Conservation (phyloP, 1,140 invertebrate species). For the Pomacea maculata region DNA sequence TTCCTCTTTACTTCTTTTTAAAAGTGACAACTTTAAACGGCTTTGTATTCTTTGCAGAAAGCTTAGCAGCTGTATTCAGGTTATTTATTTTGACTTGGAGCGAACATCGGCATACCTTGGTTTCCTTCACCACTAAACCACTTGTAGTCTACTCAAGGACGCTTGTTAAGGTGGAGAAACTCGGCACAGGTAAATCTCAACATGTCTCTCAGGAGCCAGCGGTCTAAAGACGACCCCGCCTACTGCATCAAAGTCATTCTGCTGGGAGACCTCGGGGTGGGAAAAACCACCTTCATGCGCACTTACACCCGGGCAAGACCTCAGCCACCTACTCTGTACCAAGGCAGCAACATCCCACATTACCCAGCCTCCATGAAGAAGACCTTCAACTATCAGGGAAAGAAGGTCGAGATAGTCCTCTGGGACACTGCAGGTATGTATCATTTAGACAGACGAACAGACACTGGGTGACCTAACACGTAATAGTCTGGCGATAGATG, state of each 20-base stretch:
- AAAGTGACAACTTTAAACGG: too few species aligned
- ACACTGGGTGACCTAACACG: neutral
- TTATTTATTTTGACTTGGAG: too few species aligned
- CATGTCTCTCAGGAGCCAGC: too few species aligned
- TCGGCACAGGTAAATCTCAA: too few species aligned
- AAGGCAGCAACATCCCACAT: neutral
- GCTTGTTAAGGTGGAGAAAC: neutral
- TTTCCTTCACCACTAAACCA: too few species aligned
- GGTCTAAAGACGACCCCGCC: too few species aligned
- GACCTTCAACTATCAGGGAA: conserved; percentile 15
- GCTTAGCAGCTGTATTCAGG: too few species aligned
- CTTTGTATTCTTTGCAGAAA: too few species aligned
- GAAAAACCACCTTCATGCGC: conserved; percentile 40
- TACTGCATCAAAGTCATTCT: conserved; percentile 42
- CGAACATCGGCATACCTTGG: too few species aligned
- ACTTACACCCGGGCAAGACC: conserved; percentile 9
- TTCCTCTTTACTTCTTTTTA: too few species aligned
- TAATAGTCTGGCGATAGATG: too few species aligned
- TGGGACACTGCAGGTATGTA: conserved; percentile 44
- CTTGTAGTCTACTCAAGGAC: neutral
- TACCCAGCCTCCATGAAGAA: conserved; percentile 20
- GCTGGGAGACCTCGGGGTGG: conserved; percentile 43
- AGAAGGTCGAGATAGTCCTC: conserved; percentile 28
- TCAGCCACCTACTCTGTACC: neutral
- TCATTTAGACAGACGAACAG: neutral